Evolutionary conservation across 2,113 vertebrate genomes (phyloP).

Genomic region (Urocolius indicus): DNA sequence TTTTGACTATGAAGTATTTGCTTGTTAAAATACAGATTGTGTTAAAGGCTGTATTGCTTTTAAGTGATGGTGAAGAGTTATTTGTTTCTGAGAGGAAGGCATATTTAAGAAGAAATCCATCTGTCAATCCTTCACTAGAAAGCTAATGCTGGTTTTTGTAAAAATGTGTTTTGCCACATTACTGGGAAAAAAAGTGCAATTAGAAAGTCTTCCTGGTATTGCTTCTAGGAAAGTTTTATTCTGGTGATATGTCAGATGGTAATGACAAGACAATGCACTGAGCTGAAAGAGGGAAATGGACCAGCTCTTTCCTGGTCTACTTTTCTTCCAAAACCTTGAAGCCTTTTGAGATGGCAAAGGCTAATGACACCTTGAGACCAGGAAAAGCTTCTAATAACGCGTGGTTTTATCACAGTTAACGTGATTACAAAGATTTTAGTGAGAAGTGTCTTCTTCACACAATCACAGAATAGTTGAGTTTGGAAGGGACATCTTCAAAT

Average conservation of each 20-base stretch:
- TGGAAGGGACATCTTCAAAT: background rate
- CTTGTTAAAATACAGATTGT: background rate
- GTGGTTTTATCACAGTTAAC: background rate
- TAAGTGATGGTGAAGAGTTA: background rate
- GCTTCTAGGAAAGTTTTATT: background rate
- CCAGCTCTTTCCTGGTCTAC: background rate
- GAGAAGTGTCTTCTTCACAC: background rate
- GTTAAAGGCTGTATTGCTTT: background rate
- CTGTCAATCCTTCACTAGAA: background rate
- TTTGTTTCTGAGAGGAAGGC: background rate
- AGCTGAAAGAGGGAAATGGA: background rate
- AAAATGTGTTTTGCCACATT: background rate
- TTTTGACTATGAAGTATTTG: background rate
- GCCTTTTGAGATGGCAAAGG: background rate
- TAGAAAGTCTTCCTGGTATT: background rate
- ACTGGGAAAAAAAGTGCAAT: background rate
- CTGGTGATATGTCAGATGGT: background rate
- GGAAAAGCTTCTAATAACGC: background rate
- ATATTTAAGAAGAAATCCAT: background rate
- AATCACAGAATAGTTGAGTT: background rate
- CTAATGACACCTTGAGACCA: background rate
- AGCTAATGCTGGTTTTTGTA: background rate
- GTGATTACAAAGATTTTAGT: accelerated
- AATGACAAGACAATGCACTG: background rate
- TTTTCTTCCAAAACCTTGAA: background rate